A percentile compares a stretch with the other conserved stretches of the same genome.
Conservation (phyloP, 92 coral and sea anemone species). For the Anthopleura xanthogrammica region DNA sequence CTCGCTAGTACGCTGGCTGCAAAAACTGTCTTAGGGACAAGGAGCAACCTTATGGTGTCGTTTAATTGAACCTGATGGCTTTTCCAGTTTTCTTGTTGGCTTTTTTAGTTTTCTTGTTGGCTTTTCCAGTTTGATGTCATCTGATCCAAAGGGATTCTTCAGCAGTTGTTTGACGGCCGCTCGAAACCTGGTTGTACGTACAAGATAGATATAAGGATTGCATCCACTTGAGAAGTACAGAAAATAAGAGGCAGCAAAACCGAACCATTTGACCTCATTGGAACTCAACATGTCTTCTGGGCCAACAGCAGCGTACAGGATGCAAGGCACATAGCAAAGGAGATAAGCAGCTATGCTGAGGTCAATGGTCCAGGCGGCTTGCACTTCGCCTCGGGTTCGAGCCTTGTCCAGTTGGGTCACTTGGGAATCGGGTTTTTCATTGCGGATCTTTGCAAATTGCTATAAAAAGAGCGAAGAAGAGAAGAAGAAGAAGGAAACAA, state of each 20-base stretch:
- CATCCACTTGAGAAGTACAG: conserved; percentile 37
- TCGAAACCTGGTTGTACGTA: conserved; percentile 8
- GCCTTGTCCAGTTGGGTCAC: conserved; percentile 8
- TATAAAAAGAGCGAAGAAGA: neutral
- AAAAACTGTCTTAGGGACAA: no score
- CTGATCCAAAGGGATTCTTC: conserved; percentile 15
- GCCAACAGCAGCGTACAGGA: conserved; percentile 7
- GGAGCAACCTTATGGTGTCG: neutral
- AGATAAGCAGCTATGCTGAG: conserved; percentile 22
- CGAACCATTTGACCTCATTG: conserved; percentile 29
- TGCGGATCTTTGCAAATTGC: conserved; percentile 1
- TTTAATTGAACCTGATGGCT: neutral
- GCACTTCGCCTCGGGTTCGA: conserved; percentile 22
- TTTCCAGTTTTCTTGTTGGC: no score
- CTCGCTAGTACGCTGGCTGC: no score
- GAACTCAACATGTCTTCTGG: conserved; percentile 6
- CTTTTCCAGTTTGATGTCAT: neutral
- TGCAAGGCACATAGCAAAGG: conserved; percentile 25
- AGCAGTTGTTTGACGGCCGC: conserved; percentile 4
- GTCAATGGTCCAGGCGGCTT: conserved; percentile 28
- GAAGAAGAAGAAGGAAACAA: no score
- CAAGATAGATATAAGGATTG: conserved; percentile 28
- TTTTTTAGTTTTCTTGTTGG: neutral
- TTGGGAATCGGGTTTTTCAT: conserved; percentile 1
- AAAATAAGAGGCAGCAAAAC: conserved; percentile 25